These are phyloP conservation scores for Zaprionus obscuricornis DNA, from an alignment of 2,888 invertebrate species.

Conservation along the genomic window DNA sequence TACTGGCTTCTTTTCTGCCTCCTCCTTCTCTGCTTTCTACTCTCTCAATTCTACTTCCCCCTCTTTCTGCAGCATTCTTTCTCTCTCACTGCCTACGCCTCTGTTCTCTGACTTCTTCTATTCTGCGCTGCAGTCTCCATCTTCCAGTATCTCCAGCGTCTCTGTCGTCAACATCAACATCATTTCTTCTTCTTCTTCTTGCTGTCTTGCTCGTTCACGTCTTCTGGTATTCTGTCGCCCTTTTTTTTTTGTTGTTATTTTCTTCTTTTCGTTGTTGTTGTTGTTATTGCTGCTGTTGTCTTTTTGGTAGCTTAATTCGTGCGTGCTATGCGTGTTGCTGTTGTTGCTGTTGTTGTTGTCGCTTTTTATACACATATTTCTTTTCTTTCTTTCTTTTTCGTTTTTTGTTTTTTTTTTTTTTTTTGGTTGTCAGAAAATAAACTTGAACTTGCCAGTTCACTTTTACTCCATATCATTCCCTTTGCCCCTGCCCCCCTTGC, in stretches of 20 bases:
- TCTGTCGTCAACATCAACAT: background rate
- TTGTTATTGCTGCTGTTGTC: background rate
- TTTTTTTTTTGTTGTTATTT: conserved; percentile 34
- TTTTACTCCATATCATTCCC: conserved; percentile 66
- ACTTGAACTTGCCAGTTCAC: conserved; percentile 78
- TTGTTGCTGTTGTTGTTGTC: conserved; percentile 31
- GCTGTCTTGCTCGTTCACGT: conserved; percentile 1
- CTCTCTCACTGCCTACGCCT: background rate
- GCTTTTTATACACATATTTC: conserved; percentile 31
- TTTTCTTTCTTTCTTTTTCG: conserved; percentile 8
- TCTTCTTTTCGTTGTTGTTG: conserved; percentile 23
- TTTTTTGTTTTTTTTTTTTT: conserved; percentile 39
- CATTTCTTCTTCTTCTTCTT: background rate
- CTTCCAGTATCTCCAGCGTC: background rate
- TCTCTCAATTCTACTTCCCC: too few relatives aligned
- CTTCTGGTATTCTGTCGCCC: conserved; percentile 64
- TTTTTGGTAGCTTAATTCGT: conserved; percentile 51
- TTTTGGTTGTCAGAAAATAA: conserved; percentile 72
- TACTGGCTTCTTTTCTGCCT: background rate
- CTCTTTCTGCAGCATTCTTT: background rate
- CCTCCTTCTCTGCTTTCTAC: conserved; percentile 10
- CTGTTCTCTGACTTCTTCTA: background rate
- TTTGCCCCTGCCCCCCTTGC: conserved; percentile 15
- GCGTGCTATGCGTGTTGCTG: conserved; percentile 27
- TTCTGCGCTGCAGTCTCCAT: conserved; percentile 19